These are phyloP conservation scores for Drosophila santomea DNA, from an alignment of 1,140 invertebrate genomes.

Conservation along the genomic window DNA sequence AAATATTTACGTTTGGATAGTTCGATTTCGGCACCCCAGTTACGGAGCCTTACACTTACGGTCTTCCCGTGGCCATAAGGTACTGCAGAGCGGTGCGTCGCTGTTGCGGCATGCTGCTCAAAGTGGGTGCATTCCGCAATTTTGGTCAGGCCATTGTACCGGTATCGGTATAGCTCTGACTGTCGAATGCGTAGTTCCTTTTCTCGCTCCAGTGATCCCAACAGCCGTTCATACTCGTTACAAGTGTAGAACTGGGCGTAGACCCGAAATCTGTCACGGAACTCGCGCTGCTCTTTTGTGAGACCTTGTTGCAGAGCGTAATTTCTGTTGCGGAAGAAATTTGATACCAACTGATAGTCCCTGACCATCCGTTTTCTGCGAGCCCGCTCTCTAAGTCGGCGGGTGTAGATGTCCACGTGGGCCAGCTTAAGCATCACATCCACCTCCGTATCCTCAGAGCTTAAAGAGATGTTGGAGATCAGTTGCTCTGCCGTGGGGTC, in stretches of 20 bases:
- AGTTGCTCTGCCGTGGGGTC: conserved; percentile 96
- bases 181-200: conserved; percentile 92
- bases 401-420: conserved; percentile 94
- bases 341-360: conserved; percentile 93
- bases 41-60: conserved; percentile 68
- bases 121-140: conserved; percentile 93
- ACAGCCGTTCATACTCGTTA: conserved; percentile 92
- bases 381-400: conserved; percentile 93
- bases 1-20: conserved; percentile 2
- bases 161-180: conserved; percentile 92
- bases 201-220: conserved; percentile 92
- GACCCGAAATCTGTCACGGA: conserved; percentile 92
- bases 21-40: conserved; percentile 16
- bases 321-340: conserved; percentile 89
- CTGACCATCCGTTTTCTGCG: conserved; percentile 94
- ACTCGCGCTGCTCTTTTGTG: conserved; percentile 87
- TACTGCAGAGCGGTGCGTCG: conserved; percentile 76
- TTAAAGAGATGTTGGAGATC: conserved; percentile 92
- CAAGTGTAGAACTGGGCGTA: conserved; percentile 95
- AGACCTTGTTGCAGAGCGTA: conserved; percentile 69
- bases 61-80: conserved; percentile 84
- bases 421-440: conserved; percentile 90
- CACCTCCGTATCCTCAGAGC: conserved; percentile 94
- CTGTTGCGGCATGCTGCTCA: conserved; percentile 89
- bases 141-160: conserved; percentile 91